A percentile compares a stretch with the other conserved stretches of the same genome.
Conservation (phyloP, 2,113 vertebrate genomes). For the Pseudorhombus dupliciocellatus region DNA sequence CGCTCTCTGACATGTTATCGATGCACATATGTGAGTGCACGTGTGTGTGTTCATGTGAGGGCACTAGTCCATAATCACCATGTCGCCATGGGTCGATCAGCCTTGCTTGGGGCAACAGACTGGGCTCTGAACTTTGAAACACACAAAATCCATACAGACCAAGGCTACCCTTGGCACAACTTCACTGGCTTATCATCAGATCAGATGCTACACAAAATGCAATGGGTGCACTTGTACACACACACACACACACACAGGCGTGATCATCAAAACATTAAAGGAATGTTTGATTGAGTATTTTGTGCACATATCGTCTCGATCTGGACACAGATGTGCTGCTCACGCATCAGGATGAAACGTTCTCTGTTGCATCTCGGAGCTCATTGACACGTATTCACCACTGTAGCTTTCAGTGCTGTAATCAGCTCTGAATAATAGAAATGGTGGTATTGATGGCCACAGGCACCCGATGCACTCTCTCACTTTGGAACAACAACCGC, state of each 20-base stretch:
- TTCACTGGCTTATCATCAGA: not conserved
- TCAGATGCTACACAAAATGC: conserved; percentile 7
- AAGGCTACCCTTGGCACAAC: accelerated
- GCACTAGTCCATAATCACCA: not conserved
- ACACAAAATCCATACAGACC: not conserved
- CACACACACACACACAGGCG: not conserved
- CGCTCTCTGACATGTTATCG: conserved; percentile 55
- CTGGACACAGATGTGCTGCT: conserved; percentile 5
- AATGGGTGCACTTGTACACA: not conserved
- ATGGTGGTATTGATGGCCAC: conserved; percentile 55
- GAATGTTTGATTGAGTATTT: conserved; percentile 9
- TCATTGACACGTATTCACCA: conserved; percentile 68
- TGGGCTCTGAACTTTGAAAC: not conserved
- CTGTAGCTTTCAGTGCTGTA: conserved; percentile 40
- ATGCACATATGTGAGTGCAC: conserved; percentile 4
- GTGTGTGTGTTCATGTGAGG: conserved; percentile 3
- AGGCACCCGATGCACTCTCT: conserved; percentile 48
- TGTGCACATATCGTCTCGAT: not conserved
- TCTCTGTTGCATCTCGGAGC: conserved; percentile 58
- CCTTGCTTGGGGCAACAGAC: conserved; percentile 23
- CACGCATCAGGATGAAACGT: too few relatives aligned
- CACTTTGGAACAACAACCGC: conserved; percentile 64
- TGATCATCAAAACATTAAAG: not conserved
- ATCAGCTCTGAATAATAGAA: conserved; percentile 72
- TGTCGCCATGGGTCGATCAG: conserved; percentile 36